phyloP scores from a whole-genome alignment of 2,888 invertebrate genomes.

The Odontomyia ornata region DNA sequence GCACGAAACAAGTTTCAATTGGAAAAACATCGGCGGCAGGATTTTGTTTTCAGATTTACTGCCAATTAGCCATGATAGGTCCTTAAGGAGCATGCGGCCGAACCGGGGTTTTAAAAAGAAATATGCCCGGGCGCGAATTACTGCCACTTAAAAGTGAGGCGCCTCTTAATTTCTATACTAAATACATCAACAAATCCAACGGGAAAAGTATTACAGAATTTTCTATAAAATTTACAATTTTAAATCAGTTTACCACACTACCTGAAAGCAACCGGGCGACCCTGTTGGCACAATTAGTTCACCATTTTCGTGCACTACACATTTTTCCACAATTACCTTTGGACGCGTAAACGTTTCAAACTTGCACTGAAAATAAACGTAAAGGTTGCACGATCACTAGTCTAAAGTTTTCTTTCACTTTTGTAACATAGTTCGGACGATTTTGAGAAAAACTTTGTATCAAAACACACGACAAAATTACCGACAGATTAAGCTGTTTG shows the following conservation, averaged over 20 bases:
- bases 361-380: background rate
- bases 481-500: constrained; percentile 34
- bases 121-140: no score
- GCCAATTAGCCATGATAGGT: background rate
- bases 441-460: background rate
- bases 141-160: no score
- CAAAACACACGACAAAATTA: constrained; percentile 36
- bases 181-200: background rate
- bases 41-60: no score
- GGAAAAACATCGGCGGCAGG: no score
- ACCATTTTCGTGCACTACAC: constrained; percentile 21
- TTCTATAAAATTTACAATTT: no score
- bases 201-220: no score
- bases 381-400: background rate
- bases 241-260: no score
- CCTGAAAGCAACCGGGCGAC: background rate
- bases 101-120: background rate
- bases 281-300: constrained; percentile 34
- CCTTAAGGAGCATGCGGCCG: constrained; percentile 14
- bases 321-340: constrained; percentile 9
- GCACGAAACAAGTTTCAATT: no score
- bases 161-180: no score
- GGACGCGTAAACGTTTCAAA: background rate
- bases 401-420: background rate
- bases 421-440: background rate